These are phyloP conservation scores for Ferrisia virgata DNA, from an alignment of 2,888 invertebrate genomes.

Conservation along the genomic window DNA sequence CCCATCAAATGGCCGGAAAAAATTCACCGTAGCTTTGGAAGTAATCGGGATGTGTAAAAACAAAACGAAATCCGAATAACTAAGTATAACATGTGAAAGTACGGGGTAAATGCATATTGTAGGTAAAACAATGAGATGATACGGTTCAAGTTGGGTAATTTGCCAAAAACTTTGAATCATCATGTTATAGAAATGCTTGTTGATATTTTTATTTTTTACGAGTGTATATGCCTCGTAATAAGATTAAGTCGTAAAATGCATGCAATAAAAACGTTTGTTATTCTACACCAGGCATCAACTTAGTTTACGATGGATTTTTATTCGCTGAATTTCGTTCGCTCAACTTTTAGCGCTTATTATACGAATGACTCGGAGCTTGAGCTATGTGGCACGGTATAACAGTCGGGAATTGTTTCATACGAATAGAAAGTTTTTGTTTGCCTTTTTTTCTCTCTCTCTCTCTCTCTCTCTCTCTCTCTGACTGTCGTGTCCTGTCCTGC, in stretches of 20 bases:
- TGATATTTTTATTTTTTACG: slow-evolving; percentile 29
- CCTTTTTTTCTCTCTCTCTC: not conserved
- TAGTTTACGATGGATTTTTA: slow-evolving; percentile 20
- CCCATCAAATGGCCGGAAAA: no score
- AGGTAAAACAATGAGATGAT: slow-evolving; percentile 20
- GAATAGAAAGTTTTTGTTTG: not conserved
- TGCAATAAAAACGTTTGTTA: slow-evolving; percentile 20
- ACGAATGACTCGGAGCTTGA: not conserved
- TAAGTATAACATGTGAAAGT: not conserved
- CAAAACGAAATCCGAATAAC: not conserved
- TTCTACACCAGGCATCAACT: slow-evolving; percentile 26
- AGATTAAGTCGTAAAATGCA: slow-evolving; percentile 20
- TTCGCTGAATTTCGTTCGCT: not conserved
- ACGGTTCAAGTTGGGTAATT: slow-evolving; percentile 14
- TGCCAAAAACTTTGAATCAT: slow-evolving; percentile 16
- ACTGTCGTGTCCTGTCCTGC: no score
- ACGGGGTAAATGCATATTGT: not conserved
- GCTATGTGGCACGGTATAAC: no score
- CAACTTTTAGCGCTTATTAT: not conserved
- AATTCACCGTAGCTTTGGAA: no score
- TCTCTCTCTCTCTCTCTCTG: no score
- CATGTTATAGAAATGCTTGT: slow-evolving; percentile 4
- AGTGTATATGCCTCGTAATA: slow-evolving; percentile 9
- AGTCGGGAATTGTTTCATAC: not conserved
- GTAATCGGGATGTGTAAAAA: no score